Evolutionary conservation across 2,888 invertebrate species (phyloP).

Genomic region (Caenorhabditis angaria): DNA sequence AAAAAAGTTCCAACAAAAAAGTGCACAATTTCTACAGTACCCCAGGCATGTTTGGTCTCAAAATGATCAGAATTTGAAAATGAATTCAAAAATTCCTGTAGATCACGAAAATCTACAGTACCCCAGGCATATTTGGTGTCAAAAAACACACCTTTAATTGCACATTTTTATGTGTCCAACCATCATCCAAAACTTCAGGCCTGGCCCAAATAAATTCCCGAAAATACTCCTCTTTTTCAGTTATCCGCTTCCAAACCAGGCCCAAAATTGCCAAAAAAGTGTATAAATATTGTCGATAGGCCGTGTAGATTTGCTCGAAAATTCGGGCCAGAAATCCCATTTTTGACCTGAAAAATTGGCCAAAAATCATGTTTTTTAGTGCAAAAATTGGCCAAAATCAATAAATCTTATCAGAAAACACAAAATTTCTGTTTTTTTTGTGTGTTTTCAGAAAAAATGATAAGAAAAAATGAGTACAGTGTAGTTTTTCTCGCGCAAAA

Average conservation of each 20-base stretch:
- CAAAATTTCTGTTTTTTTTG: too few species aligned
- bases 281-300: slow-evolving; percentile 30
- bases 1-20: neutral
- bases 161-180: slow-evolving; percentile 40
- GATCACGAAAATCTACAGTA: neutral
- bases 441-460: too few species aligned
- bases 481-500: too few species aligned
- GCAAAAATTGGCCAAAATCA: too few species aligned
- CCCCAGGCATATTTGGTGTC: too few species aligned
- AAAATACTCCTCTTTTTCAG: slow-evolving; percentile 22
- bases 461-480: too few species aligned
- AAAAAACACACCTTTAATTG: slow-evolving; percentile 19
- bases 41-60: too few species aligned
- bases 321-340: too few species aligned
- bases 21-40: neutral
- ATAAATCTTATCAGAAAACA: too few species aligned
- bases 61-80: neutral
- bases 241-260: slow-evolving; percentile 35
- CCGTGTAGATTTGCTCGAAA: too few species aligned
- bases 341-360: too few species aligned
- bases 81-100: neutral
- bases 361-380: too few species aligned
- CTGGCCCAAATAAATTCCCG: slow-evolving; percentile 19
- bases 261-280: slow-evolving; percentile 9
- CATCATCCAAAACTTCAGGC: slow-evolving; percentile 29